Percentiles rank a stretch among this genome's conserved stretches.
Conservation (phyloP, 23 tunicate species). For the Trididemnum clinides region DNA sequence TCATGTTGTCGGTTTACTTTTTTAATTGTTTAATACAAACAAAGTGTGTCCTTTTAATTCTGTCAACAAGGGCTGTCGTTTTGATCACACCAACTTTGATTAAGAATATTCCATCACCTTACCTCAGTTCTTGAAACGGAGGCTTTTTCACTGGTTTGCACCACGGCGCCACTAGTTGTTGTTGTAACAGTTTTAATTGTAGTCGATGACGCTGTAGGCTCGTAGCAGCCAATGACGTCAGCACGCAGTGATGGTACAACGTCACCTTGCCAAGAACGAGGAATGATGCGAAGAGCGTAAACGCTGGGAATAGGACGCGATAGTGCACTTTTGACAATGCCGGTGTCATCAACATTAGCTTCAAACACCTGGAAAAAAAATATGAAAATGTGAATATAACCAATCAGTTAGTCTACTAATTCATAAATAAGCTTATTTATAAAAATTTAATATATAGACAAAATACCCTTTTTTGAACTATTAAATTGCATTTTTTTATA, state of each 20-base stretch:
- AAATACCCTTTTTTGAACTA: too few relatives aligned
- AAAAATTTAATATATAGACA: too few relatives aligned
- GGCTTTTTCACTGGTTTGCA: slow-evolving; percentile 33
- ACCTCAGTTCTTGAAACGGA: not conserved
- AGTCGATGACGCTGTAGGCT: slow-evolving; percentile 7
- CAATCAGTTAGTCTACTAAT: too few relatives aligned
- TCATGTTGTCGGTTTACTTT: too few relatives aligned
- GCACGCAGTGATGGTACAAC: slow-evolving; percentile 43
- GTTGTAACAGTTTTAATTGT: slow-evolving; percentile 55
- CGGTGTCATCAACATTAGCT: slow-evolving; percentile 48
- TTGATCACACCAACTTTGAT: too few relatives aligned
- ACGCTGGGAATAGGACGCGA: slow-evolving; percentile 49
- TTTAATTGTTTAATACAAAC: too few relatives aligned
- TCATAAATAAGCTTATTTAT: too few relatives aligned
- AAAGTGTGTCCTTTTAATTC: too few relatives aligned
- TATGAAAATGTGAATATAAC: not conserved
- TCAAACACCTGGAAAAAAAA: slow-evolving; percentile 52
- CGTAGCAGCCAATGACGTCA: slow-evolving; percentile 69
- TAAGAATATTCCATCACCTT: too few relatives aligned
- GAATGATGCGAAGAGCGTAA: slow-evolving; percentile 41
- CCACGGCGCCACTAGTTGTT: slow-evolving; percentile 44
- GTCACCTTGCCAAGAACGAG: slow-evolving; percentile 47
- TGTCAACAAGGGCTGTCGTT: too few relatives aligned
- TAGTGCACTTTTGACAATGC: slow-evolving; percentile 13
- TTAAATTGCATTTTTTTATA: too few relatives aligned